Conservation (phyloP, 2,797 vertebrate species). For the Tenualosa thibaudeaui region DNA sequence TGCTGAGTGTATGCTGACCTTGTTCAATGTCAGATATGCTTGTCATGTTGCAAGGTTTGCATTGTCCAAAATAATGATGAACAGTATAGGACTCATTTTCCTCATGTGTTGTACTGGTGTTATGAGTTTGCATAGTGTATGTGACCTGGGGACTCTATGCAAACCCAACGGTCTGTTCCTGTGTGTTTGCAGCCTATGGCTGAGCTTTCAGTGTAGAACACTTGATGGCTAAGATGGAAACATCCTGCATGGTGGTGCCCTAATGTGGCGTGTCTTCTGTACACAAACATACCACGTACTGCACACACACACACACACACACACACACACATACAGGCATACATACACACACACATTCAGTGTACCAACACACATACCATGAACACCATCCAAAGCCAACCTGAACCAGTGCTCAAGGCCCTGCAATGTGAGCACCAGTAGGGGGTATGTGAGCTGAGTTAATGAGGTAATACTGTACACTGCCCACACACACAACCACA, state of each 20-base stretch:
- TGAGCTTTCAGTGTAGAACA: background rate
- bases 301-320: slow-evolving; percentile 3
- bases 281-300: slow-evolving; percentile 10
- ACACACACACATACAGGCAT: background rate
- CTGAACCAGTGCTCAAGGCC: background rate
- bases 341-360: background rate
- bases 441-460: background rate
- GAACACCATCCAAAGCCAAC: background rate
- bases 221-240: background rate
- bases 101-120: background rate
- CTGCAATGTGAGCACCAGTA: background rate
- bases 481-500: background rate
- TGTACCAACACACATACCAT: background rate
- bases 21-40: no score
- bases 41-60: no score
- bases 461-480: background rate
- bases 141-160: background rate
- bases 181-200: background rate
- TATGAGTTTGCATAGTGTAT: background rate
- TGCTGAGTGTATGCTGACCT: no score
- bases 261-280: background rate
- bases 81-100: no score
- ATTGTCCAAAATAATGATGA: no score
- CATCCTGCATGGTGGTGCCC: background rate
- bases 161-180: background rate